These are phyloP conservation scores for Hestina assimilis DNA, from an alignment of 1,140 invertebrate genomes.

Conservation along the genomic window DNA sequence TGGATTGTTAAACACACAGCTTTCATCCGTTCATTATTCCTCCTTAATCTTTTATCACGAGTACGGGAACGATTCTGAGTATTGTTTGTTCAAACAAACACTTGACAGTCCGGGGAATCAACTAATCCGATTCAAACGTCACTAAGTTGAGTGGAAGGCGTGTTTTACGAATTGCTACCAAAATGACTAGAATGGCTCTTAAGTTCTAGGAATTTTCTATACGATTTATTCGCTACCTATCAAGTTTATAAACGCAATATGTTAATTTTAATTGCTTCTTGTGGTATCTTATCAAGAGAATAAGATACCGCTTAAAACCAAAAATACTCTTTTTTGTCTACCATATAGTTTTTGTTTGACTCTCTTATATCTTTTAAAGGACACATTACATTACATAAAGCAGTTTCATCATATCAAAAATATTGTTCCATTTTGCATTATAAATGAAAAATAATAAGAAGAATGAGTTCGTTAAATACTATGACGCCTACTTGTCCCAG, in stretches of 20 bases:
- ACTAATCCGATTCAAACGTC: conserved; percentile 14
- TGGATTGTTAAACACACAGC: conserved; percentile 10
- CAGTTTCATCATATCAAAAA: too few relatives aligned
- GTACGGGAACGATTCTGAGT: background rate
- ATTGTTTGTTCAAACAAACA: conserved; percentile 18
- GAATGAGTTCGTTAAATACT: conserved; percentile 9
- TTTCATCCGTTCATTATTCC: conserved; percentile 8
- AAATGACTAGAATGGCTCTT: background rate
- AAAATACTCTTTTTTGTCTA: too few relatives aligned
- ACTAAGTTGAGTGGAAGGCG: conserved; percentile 7
- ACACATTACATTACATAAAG: too few relatives aligned
- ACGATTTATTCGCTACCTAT: too few relatives aligned
- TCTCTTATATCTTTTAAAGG: too few relatives aligned
- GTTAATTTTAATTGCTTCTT: too few relatives aligned
- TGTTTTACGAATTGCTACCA: background rate
- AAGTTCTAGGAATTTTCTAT: background rate
- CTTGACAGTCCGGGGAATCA: background rate
- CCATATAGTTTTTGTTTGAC: too few relatives aligned
- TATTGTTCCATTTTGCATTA: too few relatives aligned
- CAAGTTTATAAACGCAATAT: too few relatives aligned
- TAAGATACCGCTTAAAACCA: too few relatives aligned
- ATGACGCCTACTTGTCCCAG: conserved; percentile 28
- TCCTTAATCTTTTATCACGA: conserved; percentile 11
- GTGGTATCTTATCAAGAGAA: too few relatives aligned
- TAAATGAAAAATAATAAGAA: background rate